Percentiles rank a stretch among this genome's conserved stretches.
phyloP scores from a whole-genome alignment of 2,888 invertebrate species.

The Pardosa pseudoannulata region DNA sequence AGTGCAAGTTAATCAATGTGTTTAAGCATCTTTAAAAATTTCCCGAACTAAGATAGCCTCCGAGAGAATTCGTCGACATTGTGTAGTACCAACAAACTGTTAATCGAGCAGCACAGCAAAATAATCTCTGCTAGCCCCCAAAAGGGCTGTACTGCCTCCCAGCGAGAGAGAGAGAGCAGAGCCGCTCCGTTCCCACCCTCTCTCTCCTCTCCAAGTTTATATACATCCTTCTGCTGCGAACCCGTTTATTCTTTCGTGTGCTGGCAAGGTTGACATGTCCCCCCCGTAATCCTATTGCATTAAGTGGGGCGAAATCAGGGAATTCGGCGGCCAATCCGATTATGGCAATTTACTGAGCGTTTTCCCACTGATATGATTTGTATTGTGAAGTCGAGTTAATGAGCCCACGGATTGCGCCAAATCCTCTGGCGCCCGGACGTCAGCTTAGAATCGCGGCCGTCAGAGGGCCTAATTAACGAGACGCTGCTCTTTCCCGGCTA shows the following conservation, averaged over 20 bases:
- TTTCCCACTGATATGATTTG: slow-evolving; percentile 71
- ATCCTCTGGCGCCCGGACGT: slow-evolving; percentile 58
- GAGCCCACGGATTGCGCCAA: slow-evolving; percentile 70
- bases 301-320: slow-evolving; percentile 71
- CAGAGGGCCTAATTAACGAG: slow-evolving; percentile 71
- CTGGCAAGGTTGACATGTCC: slow-evolving; percentile 52
- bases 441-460: slow-evolving; percentile 69
- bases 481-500: slow-evolving; percentile 22
- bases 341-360: slow-evolving; percentile 70
- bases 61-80: not conserved
- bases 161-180: not conserved
- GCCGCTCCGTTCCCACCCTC: not conserved
- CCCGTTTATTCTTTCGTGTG: not conserved
- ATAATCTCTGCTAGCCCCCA: slow-evolving; percentile 55
- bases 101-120: slow-evolving; percentile 58
- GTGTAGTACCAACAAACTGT: slow-evolving; percentile 8
- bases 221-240: not conserved
- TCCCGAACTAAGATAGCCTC: not conserved
- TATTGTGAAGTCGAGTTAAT: slow-evolving; percentile 72
- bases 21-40: not conserved
- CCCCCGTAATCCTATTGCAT: slow-evolving; percentile 69
- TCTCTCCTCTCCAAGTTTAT: slow-evolving; percentile 15
- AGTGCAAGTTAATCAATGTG: not conserved
- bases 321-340: slow-evolving; percentile 69
- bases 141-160: not conserved